Evolutionary conservation across 1,140 invertebrate genomes (phyloP).

Genomic region (Battus philenor): DNA sequence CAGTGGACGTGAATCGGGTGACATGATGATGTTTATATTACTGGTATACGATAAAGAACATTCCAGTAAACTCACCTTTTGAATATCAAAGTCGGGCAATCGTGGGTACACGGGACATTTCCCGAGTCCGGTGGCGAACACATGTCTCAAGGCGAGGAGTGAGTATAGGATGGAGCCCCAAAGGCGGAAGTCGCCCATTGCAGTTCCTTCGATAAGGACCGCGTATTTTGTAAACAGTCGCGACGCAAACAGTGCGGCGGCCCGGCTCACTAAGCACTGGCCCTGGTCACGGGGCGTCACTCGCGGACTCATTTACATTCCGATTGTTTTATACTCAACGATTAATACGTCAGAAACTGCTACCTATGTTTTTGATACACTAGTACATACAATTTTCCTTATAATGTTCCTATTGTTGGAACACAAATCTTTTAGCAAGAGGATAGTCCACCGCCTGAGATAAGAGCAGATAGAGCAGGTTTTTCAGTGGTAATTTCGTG

Average conservation of each 20-base stretch:
- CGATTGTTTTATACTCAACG: constrained; percentile 17
- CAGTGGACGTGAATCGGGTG: too few relatives aligned
- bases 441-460: too few relatives aligned
- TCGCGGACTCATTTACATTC: constrained; percentile 21
- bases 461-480: too few relatives aligned
- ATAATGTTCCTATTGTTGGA: too few relatives aligned
- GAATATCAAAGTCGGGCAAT: constrained; percentile 78
- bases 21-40: too few relatives aligned
- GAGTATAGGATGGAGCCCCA: constrained; percentile 24
- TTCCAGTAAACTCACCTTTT: constrained; percentile 69
- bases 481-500: too few relatives aligned
- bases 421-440: too few relatives aligned
- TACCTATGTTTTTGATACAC: too few relatives aligned
- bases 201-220: constrained; percentile 14
- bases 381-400: too few relatives aligned
- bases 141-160: constrained; percentile 32
- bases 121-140: constrained; percentile 71
- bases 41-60: too few relatives aligned
- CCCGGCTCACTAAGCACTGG: constrained; percentile 30
- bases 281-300: constrained; percentile 18
- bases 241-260: constrained; percentile 18
- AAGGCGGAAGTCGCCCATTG: constrained; percentile 53
- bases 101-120: constrained; percentile 78
- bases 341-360: too few relatives aligned
- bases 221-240: constrained; percentile 54